A percentile compares a stretch with the other conserved stretches of the same genome.
Conservation (phyloP, 2,797 vertebrate genomes). For the Mormyrus proboscirostris region DNA sequence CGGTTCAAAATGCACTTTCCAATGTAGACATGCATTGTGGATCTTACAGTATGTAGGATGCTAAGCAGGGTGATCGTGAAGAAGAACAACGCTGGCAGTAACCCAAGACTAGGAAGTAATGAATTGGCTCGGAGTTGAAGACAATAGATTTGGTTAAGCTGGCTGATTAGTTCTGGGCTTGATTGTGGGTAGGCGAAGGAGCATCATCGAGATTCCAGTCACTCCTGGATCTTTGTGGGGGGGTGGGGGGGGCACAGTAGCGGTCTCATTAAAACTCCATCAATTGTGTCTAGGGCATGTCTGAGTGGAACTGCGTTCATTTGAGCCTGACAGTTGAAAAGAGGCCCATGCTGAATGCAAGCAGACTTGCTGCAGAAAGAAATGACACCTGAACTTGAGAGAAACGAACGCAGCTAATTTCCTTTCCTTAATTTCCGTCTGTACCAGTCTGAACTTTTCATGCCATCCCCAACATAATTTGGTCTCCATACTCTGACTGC, state of each 20-base stretch:
- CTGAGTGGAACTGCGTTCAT: neutral
- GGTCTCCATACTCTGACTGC: neutral
- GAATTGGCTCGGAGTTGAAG: neutral
- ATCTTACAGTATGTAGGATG: neutral
- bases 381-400: neutral
- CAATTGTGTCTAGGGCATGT: neutral
- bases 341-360: neutral
- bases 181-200: neutral
- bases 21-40: neutral
- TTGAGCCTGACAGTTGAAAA: neutral
- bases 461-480: neutral
- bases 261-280: conserved; percentile 1
- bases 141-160: neutral
- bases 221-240: neutral
- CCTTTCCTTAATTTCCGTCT: neutral
- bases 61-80: neutral
- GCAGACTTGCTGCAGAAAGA: neutral
- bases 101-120: neutral
- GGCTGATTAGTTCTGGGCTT: neutral
- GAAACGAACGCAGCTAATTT: neutral
- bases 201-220: neutral
- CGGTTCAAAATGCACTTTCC: neutral
- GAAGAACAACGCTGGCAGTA: neutral
- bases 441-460: neutral
- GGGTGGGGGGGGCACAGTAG: neutral